A percentile compares a stretch with the other conserved stretches of the same genome.
These are phyloP conservation scores for Stegana nigrithorax DNA, from an alignment of 2,888 invertebrate species.

Conservation along the genomic window DNA sequence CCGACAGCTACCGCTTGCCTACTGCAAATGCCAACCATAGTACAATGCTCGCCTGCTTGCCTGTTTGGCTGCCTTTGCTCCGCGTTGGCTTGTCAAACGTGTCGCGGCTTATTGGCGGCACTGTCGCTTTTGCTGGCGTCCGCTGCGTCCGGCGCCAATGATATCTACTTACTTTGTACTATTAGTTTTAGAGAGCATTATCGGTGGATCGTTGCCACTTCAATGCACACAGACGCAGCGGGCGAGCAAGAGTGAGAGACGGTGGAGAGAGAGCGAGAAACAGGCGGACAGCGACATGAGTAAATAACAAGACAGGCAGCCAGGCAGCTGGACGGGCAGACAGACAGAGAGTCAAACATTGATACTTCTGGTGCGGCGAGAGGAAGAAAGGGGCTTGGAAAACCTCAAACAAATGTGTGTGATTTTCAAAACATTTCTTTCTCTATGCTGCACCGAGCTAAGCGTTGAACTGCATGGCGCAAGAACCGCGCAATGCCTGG, in stretches of 20 bases:
- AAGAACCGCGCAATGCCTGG: background rate
- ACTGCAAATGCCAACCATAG: constrained; percentile 18
- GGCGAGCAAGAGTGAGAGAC: too few species aligned
- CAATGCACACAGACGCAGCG: constrained; percentile 38
- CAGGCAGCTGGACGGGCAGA: background rate
- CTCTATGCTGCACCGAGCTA: background rate
- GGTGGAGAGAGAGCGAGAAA: background rate
- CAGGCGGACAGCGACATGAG: constrained; percentile 1
- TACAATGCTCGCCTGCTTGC: too few species aligned
- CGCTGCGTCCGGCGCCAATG: constrained; percentile 59
- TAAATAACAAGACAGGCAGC: background rate
- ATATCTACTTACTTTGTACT: constrained; percentile 63
- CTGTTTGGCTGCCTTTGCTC: constrained; percentile 27
- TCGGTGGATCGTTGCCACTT: constrained; percentile 62
- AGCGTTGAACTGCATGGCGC: too few species aligned
- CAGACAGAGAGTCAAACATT: background rate
- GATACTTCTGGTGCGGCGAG: background rate
- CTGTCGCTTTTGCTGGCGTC: constrained; percentile 50
- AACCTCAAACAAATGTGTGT: background rate
- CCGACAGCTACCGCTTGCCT: constrained; percentile 17
- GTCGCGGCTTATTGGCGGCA: constrained; percentile 66
- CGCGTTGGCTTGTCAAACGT: constrained; percentile 58
- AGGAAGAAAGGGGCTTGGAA: too few species aligned
- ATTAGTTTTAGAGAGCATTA: constrained; percentile 63
- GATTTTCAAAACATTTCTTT: constrained; percentile 4